Evolutionary conservation across 1,140 invertebrate genomes (phyloP), one percentile per base, ranked within the genome.

Genomic region (Cotesia glomerata): DNA sequence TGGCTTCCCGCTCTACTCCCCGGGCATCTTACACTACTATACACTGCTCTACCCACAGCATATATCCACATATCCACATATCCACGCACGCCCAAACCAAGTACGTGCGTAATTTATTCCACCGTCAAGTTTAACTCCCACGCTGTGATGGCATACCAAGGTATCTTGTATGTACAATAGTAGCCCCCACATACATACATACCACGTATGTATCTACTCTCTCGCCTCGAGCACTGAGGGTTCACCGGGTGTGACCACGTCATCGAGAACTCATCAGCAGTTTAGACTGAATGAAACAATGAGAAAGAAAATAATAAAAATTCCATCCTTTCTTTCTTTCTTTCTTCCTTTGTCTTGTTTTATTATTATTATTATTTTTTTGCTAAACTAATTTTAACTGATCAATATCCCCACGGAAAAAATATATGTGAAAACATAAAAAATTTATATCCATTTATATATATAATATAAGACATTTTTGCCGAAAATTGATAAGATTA

Each of bases 91-190:
- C 56, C 72, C 75, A 71, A 75, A 75, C 72, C 69, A 36, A 51
- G 75, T 76, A 76, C 75, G 75, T 76, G 75, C 70, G 75, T 76
- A 76, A 76, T 76, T 76, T 76, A 76, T 76, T 76, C 72, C 56
- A 69, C 59, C 71, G 65, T 74, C 64, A 64, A 73, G 67, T 76
- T 76, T 68, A 76, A 74, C 75, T 76, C 75, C 75, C 75, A 76
- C 75, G 75, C 66, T 66, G 54, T 58, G 72, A 69, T 69, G 72
- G 72, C 75, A 76, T 72, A 76, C 72, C 75, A 76, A 71, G 67
- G 67, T 45, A 45, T 45, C 7, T 11, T 45, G 11, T 45, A 45
- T 45, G 39, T 45, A 45, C 8, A 45, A 45, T 45, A 45, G 39
- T 69, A 69, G 71, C 54, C 71, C 71, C 61, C 64, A 72, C 67